phyloP scores from a whole-genome alignment of 2,113 vertebrate genomes.

The Pica pica region DNA sequence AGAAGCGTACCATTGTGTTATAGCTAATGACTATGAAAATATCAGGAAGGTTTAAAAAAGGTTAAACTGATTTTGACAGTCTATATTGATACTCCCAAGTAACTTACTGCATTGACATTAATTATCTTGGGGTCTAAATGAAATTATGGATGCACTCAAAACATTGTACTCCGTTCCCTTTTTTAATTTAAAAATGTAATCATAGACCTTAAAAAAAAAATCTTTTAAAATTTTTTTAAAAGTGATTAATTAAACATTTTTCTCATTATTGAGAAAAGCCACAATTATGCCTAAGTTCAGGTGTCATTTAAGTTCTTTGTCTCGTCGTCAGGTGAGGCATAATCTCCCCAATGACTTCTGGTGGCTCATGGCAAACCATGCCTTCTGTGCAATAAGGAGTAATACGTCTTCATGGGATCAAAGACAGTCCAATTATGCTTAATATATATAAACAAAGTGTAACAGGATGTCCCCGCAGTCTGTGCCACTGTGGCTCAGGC shows the following conservation, averaged over 20 bases:
- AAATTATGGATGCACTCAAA: not conserved
- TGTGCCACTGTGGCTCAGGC: accelerated
- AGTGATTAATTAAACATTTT: not conserved
- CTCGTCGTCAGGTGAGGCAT: not conserved
- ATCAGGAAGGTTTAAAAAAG: not conserved
- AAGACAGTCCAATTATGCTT: not conserved
- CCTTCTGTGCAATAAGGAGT: not conserved
- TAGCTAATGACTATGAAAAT: not conserved
- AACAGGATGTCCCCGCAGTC: not conserved
- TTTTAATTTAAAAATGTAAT: not conserved
- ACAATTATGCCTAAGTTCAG: not conserved
- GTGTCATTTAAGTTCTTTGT: not conserved
- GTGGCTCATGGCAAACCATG: not conserved
- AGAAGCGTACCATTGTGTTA: not conserved
- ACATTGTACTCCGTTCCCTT: not conserved
- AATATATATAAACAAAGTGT: not conserved
- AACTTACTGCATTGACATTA: not conserved
- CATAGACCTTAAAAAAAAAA: not conserved
- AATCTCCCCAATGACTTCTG: not conserved
- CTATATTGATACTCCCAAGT: not conserved
- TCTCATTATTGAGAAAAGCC: not conserved
- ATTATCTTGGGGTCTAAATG: not conserved
- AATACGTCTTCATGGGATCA: not conserved
- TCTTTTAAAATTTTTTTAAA: not conserved
- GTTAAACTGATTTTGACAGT: not conserved